Base-by-base conservation (phyloP, 1,140 invertebrate genomes). In the Drosophila bipectinata region DNA sequence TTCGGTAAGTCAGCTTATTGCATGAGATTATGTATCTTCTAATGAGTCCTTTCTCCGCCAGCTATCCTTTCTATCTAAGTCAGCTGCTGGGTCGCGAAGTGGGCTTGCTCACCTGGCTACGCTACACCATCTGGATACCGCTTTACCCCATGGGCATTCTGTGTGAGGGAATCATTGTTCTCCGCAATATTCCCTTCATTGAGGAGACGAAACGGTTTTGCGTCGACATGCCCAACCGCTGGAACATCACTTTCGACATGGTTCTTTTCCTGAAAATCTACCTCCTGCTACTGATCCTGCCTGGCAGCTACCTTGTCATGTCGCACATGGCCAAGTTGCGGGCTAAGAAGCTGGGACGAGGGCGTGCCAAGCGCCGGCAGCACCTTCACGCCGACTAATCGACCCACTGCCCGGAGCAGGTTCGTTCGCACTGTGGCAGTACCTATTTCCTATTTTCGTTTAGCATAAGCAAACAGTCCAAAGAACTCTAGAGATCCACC, bases 61-160 rank as follows among this genome's bases (percentile, higher is more conserved):
- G 97, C 76, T 99, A 99, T 93, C 97, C 97, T 12, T 99, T 96
- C 92, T 99, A 99, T 91, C 95, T 98, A 89, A 93, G 95, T 0
- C 95, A 97, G 88, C 91, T 97, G 4, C 94, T 97, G 62, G 95
- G 97, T 32, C 93, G 94, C 28, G 94, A 97, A 68, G 93, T 97
- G 52, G 93, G 94, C 37, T 79, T 97, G 14, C 90, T 99, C n/a
- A 98, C 97, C 0, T 99, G 98, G 98, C 92, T 98, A 0, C 93
- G 98, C 26, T 99, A 99, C 87, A 97, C 96, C 0, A 93, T 98
- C 32, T 99, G 98, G 98, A 98, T 99, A 62, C 95, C 96, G 0
- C 92, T 99, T 0, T 99, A 98, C 92, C 98, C 98, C 0, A 83
- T 98, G 48, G 98, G 97, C 12, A 95, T 98, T 80, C 72, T 98